Evolutionary conservation across 2,113 vertebrate genomes (phyloP).

Genomic region (Hippocampus mohnikei): DNA sequence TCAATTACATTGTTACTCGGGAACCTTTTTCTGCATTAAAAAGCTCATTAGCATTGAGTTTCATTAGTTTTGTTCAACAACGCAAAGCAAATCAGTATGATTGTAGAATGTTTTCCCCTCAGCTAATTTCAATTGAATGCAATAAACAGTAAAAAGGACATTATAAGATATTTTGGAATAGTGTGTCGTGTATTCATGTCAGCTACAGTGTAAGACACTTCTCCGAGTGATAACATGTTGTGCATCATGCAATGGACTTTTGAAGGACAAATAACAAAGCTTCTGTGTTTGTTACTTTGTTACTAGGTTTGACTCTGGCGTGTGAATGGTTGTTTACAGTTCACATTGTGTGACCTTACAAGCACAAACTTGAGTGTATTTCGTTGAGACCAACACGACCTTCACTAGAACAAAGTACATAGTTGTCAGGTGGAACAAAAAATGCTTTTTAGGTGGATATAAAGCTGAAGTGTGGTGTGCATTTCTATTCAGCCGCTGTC

Average conservation of each 20-base stretch:
- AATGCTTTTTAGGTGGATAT: too few species aligned
- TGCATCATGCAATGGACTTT: not conserved
- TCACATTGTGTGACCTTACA: too few species aligned
- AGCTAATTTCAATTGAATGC: constrained; percentile 18
- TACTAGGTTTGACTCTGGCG: not conserved
- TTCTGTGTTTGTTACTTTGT: not conserved
- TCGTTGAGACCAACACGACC: too few species aligned
- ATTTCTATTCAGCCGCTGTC: too few species aligned
- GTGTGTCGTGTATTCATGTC: not conserved
- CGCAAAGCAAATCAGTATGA: constrained; percentile 20
- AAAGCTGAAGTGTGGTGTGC: too few species aligned
- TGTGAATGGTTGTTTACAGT: not conserved
- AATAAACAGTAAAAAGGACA: not conserved
- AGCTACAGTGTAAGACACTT: not conserved
- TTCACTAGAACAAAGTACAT: too few species aligned
- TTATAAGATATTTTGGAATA: not conserved
- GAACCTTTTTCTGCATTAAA: constrained; percentile 36
- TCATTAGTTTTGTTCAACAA: constrained; percentile 29
- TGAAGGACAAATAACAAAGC: not conserved
- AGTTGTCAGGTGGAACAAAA: too few species aligned
- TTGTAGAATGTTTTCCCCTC: constrained; percentile 19
- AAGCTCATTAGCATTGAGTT: constrained; percentile 35
- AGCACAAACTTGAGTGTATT: too few species aligned
- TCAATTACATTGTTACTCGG: constrained; percentile 18
- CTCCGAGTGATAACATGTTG: not conserved